These are phyloP conservation scores for Scaptomyza tumidula DNA, from an alignment of 2,888 invertebrate species.

Conservation along the genomic window DNA sequence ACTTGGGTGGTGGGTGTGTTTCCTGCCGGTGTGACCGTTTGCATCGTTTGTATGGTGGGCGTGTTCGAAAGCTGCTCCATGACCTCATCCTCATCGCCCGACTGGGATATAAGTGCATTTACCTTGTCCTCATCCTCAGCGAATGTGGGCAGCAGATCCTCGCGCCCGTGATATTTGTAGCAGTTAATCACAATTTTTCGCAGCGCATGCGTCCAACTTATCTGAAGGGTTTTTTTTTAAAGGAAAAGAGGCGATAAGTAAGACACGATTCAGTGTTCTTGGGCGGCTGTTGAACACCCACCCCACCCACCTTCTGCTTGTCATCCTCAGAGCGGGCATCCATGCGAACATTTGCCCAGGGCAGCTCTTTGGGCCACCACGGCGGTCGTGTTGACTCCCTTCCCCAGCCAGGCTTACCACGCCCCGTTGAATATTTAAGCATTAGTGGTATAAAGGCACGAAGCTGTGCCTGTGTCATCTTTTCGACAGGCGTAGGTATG, in stretches of 20 bases:
- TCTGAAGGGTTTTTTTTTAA: slow-evolving; percentile 86
- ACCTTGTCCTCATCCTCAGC: slow-evolving; percentile 95
- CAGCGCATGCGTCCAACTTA: slow-evolving; percentile 98
- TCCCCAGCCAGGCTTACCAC: slow-evolving; percentile 99
- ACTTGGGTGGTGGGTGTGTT: slow-evolving; percentile 69
- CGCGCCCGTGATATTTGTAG: slow-evolving; percentile 98
- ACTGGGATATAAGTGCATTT: slow-evolving; percentile 86
- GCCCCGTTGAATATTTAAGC: slow-evolving; percentile 98
- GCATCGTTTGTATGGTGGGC: slow-evolving; percentile 74
- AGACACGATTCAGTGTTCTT: slow-evolving; percentile 23
- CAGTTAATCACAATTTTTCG: slow-evolving; percentile 98
- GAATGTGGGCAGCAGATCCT: slow-evolving; percentile 97
- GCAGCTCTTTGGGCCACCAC: slow-evolving; percentile 99
- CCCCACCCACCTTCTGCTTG: slow-evolving; percentile 93
- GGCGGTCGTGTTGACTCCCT: slow-evolving; percentile 97
- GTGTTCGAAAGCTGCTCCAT: slow-evolving; percentile 75
- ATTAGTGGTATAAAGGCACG: slow-evolving; percentile 98
- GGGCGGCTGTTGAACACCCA: slow-evolving; percentile 65
- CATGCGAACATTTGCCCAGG: slow-evolving; percentile 99
- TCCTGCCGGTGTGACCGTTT: slow-evolving; percentile 71
- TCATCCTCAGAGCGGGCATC: slow-evolving; percentile 98
- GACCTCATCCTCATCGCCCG: slow-evolving; percentile 78
- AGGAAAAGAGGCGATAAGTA: slow-evolving; percentile 39
- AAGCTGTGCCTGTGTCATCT: slow-evolving; percentile 99
- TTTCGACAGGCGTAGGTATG: slow-evolving; percentile 98